Evolutionary conservation across 2,888 invertebrate genomes (phyloP).

Genomic region (Parnassius glacialis): DNA sequence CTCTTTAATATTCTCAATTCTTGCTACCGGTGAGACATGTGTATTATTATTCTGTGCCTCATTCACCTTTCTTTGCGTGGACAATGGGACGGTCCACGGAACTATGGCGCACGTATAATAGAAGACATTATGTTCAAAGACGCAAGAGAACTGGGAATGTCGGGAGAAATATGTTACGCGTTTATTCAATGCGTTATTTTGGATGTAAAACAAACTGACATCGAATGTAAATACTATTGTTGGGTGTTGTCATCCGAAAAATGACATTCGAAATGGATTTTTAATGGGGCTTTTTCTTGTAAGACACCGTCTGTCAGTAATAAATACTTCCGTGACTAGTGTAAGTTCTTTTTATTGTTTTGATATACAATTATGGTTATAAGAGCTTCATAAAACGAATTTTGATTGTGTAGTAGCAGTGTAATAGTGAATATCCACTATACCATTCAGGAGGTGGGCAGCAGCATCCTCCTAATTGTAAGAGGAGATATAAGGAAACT

Average conservation of each 20-base stretch:
- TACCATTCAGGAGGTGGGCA: too few relatives aligned
- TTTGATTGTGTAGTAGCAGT: too few relatives aligned
- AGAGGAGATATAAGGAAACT: too few relatives aligned
- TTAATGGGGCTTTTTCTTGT: conserved; percentile 67
- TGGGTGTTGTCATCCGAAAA: conserved; percentile 69
- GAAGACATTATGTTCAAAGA: conserved; percentile 67
- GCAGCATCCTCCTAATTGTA: too few relatives aligned
- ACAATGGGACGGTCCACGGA: conserved; percentile 66
- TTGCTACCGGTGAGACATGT: conserved; percentile 62
- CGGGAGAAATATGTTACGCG: conserved; percentile 72
- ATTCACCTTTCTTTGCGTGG: conserved; percentile 71
- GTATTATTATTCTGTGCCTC: conserved; percentile 70
- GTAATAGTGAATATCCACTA: too few relatives aligned
- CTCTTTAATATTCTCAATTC: conserved; percentile 57
- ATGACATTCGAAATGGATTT: conserved; percentile 72
- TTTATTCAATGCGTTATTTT: conserved; percentile 73
- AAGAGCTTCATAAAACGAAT: not conserved
- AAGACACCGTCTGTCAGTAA: conserved; percentile 43
- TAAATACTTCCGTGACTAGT: conserved; percentile 44
- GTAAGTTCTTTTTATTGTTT: conserved; percentile 28
- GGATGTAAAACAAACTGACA: conserved; percentile 80
- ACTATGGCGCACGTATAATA: conserved; percentile 68
- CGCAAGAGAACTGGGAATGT: conserved; percentile 65
- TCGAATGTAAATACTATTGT: conserved; percentile 80
- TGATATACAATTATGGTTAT: not conserved